These are phyloP conservation scores for Drosophila navojoa DNA, from an alignment of 1,140 invertebrate species.

Conservation along the genomic window DNA sequence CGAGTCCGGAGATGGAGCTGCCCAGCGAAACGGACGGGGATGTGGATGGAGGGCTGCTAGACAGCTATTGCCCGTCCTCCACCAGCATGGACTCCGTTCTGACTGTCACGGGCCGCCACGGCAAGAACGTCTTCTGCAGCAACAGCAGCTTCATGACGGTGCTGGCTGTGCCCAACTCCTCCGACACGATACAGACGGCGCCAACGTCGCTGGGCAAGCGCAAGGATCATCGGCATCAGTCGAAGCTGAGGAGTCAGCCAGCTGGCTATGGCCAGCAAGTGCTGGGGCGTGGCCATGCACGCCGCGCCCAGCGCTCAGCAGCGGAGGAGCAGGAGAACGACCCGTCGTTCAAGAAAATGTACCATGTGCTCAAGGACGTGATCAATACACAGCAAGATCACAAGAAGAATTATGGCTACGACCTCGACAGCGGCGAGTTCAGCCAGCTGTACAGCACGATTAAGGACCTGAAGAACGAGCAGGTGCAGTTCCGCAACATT, in stretches of 20 bases:
- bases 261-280: conserved; percentile 8
- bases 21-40: conserved; percentile 21
- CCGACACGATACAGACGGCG: conserved; percentile 1
- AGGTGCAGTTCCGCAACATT: conserved; percentile 54
- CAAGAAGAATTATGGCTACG: conserved; percentile 23
- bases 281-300: conserved; percentile 27
- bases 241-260: conserved; percentile 8
- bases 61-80: conserved; percentile 28
- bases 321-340: conserved; percentile 36
- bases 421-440: conserved; percentile 33
- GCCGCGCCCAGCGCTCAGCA: not conserved
- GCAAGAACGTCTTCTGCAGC: conserved; percentile 36
- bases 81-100: conserved; percentile 45
- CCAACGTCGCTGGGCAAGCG: not conserved
- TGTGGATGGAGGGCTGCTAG: conserved; percentile 5
- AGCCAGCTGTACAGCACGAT: conserved; percentile 63
- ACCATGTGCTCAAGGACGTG: conserved; percentile 65
- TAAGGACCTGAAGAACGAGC: conserved; percentile 62
- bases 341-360: conserved; percentile 51
- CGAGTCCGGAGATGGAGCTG: conserved; percentile 13
- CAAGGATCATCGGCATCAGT: not conserved
- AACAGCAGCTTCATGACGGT: conserved; percentile 68
- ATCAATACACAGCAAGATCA: conserved; percentile 49
- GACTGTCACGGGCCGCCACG: conserved; percentile 35
- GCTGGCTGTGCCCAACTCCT: conserved; percentile 41